phyloP scores from a whole-genome alignment of 2,113 vertebrate species.

The Aspiorhynchus laticeps region DNA sequence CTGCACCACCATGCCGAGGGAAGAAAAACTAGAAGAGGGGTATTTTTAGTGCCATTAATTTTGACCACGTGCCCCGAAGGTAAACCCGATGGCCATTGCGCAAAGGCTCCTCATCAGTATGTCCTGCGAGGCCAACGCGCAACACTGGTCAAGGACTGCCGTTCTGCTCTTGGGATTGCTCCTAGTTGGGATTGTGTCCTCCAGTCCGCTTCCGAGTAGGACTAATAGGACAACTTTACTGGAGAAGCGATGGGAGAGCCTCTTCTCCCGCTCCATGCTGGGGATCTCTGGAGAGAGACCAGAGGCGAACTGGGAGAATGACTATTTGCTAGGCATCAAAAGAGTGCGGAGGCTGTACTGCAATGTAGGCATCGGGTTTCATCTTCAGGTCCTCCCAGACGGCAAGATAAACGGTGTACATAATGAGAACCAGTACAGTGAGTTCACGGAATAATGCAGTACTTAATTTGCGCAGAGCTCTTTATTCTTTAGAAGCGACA shows the following conservation, averaged over 20 bases:
- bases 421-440: conserved; percentile 96
- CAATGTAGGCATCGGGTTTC: conserved; percentile 98
- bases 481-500: conserved; percentile 66
- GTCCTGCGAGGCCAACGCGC: conserved; percentile 83
- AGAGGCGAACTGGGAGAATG: conserved; percentile 90
- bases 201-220: conserved; percentile 80
- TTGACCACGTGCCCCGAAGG: conserved; percentile 93
- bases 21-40: conserved; percentile 91
- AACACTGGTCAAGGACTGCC: conserved; percentile 78
- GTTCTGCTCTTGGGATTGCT: conserved; percentile 81
- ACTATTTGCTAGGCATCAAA: conserved; percentile 97
- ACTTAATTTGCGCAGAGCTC: conserved; percentile 62
- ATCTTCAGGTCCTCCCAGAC: conserved; percentile 93
- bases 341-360: conserved; percentile 94
- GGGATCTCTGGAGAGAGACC: conserved; percentile 84
- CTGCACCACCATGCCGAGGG: conserved; percentile 89
- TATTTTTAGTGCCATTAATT: conserved; percentile 96
- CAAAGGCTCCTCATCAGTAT: conserved; percentile 90
- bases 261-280: conserved; percentile 87
- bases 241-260: conserved; percentile 87
- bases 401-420: conserved; percentile 92
- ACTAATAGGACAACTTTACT: conserved; percentile 82
- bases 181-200: conserved; percentile 81
- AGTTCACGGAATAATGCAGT: conserved; percentile 81
- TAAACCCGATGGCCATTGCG: conserved; percentile 88